phyloP scores from a whole-genome alignment of 2,888 invertebrate genomes.

The Electrophaes corylata region DNA sequence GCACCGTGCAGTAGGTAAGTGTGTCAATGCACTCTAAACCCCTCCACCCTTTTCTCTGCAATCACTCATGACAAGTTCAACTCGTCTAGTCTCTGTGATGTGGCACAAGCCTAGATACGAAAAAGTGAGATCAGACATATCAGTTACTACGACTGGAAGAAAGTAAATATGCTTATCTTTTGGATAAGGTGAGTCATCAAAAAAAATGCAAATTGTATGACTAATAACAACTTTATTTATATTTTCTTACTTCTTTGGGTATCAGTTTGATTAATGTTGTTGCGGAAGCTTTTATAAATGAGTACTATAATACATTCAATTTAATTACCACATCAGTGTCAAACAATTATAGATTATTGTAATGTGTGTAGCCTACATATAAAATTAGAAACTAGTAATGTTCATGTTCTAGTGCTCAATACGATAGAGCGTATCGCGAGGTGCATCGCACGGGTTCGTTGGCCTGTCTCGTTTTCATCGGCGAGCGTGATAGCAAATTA shows the following conservation, averaged over 20 bases:
- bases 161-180: constrained; percentile 16
- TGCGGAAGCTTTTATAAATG: no score
- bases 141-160: constrained; percentile 15
- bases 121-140: constrained; percentile 37
- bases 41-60: constrained; percentile 69
- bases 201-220: constrained; percentile 1
- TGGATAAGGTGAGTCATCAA: not conserved
- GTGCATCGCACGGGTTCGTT: constrained; percentile 64
- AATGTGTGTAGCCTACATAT: not conserved
- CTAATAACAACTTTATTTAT: not conserved
- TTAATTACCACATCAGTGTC: not conserved
- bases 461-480: constrained; percentile 78
- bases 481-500: constrained; percentile 58
- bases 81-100: constrained; percentile 59
- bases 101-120: constrained; percentile 47
- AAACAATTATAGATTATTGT: not conserved
- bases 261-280: no score
- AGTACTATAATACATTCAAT: no score
- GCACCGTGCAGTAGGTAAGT: constrained; percentile 81
- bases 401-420: constrained; percentile 1
- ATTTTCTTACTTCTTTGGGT: not conserved
- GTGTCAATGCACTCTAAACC: constrained; percentile 81
- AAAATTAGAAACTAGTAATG: constrained; percentile 17
- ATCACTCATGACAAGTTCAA: constrained; percentile 77
- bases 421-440: constrained; percentile 41